These are phyloP conservation scores for Micrastur ruficollis DNA, from an alignment of 2,797 vertebrate species.

Conservation along the genomic window DNA sequence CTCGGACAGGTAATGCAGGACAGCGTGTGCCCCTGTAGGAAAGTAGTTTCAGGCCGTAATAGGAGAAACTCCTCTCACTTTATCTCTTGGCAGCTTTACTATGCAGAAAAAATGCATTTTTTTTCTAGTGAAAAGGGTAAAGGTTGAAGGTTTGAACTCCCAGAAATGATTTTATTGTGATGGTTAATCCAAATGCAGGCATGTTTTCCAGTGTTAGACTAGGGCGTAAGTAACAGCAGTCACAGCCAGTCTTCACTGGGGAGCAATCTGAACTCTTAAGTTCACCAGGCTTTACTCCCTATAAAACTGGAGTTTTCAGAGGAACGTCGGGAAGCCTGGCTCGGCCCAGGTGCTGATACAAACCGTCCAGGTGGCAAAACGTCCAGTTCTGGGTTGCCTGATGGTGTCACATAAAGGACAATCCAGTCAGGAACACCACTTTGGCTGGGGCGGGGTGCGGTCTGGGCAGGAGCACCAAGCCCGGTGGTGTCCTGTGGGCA, in stretches of 20 bases:
- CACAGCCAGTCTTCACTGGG: neutral
- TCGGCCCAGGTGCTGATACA: neutral
- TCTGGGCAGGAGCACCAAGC: neutral
- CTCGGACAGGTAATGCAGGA: neutral
- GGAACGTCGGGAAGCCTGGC: accelerated
- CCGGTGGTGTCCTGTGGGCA: accelerated
- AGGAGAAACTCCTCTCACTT: neutral
- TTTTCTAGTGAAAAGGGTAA: neutral
- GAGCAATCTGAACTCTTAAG: neutral
- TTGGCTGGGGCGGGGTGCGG: accelerated
- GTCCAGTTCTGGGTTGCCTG: neutral
- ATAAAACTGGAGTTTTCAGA: neutral
- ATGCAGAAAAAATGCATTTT: neutral
- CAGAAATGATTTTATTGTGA: neutral
- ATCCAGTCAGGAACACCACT: accelerated
- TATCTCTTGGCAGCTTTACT: neutral
- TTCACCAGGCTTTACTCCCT: neutral
- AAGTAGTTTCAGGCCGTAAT: accelerated
- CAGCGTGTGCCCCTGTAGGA: accelerated
- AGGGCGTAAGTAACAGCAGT: neutral
- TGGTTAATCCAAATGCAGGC: neutral
- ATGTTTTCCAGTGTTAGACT: neutral
- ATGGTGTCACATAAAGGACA: neutral
- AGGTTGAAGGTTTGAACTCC: neutral
- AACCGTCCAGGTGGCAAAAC: neutral